Evolutionary conservation across 2,113 vertebrate species (phyloP), one percentile per base, ranked within the genome.

Genomic region (Peucedramus taeniatus): DNA sequence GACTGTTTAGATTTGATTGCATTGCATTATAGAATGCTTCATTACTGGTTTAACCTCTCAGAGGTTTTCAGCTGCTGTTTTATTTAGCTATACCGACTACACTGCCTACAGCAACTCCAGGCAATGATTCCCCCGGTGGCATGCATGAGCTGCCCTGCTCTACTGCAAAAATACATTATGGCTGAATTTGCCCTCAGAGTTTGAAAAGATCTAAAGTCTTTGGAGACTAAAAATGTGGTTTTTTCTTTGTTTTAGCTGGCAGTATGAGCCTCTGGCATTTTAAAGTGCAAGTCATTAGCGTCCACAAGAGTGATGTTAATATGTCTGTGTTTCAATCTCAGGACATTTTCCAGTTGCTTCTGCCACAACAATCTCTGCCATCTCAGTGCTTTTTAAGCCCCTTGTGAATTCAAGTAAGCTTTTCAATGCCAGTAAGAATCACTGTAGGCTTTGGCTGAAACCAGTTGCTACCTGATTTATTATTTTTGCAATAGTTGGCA

Each of bases 311-410:
- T 98, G 97, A 98, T 97, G 98, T 98, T 98, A 98, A 98, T 98
- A 98, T 98, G 98, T 98, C 97, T 98, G 98, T 96, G 96, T 98
- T 98, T 98, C 98, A 98, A 97, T 98, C 98, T 98, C 98, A 93
- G 96, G 98, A 98, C 98, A 97, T 97, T 98, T 98, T 98, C 98
- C 98, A 98, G 98, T 98, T 98, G 98, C 98, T 98, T 97, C 98
- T 98, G 98, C 98, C 98, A 98, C 96, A 98, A 97, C 97, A 97
- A 98, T 98, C 97, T 98, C 97, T 98, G 98, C 97, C 98, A 97
- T 97, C 94, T 98, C 98, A 98, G 94, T 98, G 98, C 97, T 94
- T 98, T 96, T 47, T 57, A 93, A 96, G 97, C 94, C 98, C 98
- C 97, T 49, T 91, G 95, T 98, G 98, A 97, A 97, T 98, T 97